These are phyloP conservation scores for Varecia variegata DNA, from an alignment of 2,797 vertebrate genomes.

Conservation along the genomic window DNA sequence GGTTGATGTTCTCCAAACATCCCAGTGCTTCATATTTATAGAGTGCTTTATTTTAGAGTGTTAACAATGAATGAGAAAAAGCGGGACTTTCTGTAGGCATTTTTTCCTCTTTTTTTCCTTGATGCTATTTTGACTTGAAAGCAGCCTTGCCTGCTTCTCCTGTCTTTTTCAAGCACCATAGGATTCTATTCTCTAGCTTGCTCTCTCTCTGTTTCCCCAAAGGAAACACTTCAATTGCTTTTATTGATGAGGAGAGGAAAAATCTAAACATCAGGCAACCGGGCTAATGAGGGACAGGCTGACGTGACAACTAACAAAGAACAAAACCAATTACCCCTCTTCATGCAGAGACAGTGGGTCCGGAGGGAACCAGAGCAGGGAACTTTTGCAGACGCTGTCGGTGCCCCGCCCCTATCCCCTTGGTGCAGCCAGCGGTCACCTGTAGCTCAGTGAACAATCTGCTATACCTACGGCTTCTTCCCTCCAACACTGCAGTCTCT, in stretches of 20 bases:
- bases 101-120: not conserved
- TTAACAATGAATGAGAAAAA: slow-evolving; percentile 69
- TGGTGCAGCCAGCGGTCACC: not conserved
- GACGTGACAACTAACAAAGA: slow-evolving; percentile 38
- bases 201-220: not conserved
- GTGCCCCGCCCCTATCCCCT: not conserved
- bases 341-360: not conserved
- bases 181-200: slow-evolving; percentile 50
- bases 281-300: slow-evolving; percentile 62
- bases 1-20: slow-evolving; percentile 72
- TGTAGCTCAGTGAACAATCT: not conserved
- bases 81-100: slow-evolving; percentile 38
- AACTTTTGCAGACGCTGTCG: not conserved
- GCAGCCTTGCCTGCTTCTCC: slow-evolving; percentile 41
- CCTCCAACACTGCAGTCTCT: not conserved
- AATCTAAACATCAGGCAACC: slow-evolving; percentile 59
- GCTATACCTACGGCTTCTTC: not conserved
- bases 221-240: slow-evolving; percentile 66
- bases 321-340: slow-evolving; percentile 32
- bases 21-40: slow-evolving; percentile 58
- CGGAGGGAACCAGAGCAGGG: not conserved
- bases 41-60: slow-evolving; percentile 58
- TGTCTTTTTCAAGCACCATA: slow-evolving; percentile 43
- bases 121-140: slow-evolving; percentile 67
- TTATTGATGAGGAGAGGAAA: slow-evolving; percentile 61